Conservation (phyloP, 2,113 vertebrate genomes). For the Brachyistius frenatus region DNA sequence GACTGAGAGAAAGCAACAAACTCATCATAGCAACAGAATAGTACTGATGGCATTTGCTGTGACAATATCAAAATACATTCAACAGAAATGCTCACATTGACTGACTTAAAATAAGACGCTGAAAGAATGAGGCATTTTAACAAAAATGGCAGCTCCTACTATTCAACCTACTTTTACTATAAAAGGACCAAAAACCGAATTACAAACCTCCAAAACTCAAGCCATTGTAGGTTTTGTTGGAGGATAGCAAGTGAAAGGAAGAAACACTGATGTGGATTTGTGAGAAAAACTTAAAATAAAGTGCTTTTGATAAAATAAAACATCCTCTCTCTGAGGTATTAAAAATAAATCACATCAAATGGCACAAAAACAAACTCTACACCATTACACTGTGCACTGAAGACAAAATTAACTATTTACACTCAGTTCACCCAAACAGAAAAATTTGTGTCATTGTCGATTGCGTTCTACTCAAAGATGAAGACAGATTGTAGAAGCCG, state of each 20-base stretch:
- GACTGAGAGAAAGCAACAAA: conserved; percentile 50
- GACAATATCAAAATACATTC: conserved; percentile 74
- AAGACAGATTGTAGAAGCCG: conserved; percentile 14
- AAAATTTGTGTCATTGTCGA: conserved; percentile 65
- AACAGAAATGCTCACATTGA: conserved; percentile 73
- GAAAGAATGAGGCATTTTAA: conserved; percentile 53
- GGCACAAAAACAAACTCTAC: conserved; percentile 80
- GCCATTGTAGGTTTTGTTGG: conserved; percentile 31
- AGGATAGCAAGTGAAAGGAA: conserved; percentile 37
- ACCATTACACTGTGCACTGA: conserved; percentile 85
- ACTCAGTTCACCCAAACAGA: conserved; percentile 61
- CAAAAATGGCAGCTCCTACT: conserved; percentile 46
- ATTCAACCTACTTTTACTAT: conserved; percentile 34
- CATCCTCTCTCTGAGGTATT: conserved; percentile 87
- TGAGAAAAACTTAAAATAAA: conserved; percentile 88
- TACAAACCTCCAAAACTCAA: conserved; percentile 26
- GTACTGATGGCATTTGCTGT: conserved; percentile 58
- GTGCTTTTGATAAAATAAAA: conserved; percentile 91
- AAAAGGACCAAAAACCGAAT: conserved; percentile 32
- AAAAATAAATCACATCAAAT: conserved; percentile 82
- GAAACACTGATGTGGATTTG: conserved; percentile 85
- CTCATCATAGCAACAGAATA: conserved; percentile 54
- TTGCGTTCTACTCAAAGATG: conserved; percentile 68
- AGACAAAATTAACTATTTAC: conserved; percentile 87
- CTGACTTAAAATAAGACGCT: conserved; percentile 54